Evolutionary conservation across 2,888 invertebrate genomes (phyloP).

Genomic region (Thumatha senex): DNA sequence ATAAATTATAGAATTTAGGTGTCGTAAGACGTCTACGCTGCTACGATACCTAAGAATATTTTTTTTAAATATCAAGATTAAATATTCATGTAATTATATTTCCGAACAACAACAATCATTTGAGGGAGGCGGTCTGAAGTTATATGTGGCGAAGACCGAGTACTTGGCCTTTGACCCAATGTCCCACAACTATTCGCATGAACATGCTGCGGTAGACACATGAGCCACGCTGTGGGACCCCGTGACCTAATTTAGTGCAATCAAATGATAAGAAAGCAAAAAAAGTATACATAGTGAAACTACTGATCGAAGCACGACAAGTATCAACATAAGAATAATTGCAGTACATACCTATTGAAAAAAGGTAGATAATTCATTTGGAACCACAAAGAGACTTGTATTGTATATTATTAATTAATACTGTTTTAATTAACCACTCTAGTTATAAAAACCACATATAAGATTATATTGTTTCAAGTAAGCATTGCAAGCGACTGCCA

Average conservation of each 20-base stretch:
- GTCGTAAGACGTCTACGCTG: no score
- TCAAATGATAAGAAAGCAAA: constrained; percentile 19
- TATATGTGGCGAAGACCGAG: no score
- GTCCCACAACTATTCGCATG: no score
- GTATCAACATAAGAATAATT: not conserved
- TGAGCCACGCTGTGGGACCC: no score
- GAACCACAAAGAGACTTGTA: constrained; percentile 10
- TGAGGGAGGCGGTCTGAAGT: no score
- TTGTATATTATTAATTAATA: constrained; percentile 5
- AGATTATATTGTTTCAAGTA: constrained; percentile 39
- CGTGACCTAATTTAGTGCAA: constrained; percentile 10
- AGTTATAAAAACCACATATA: constrained; percentile 19
- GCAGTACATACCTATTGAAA: constrained; percentile 43
- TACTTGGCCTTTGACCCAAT: no score
- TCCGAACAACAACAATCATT: not conserved
- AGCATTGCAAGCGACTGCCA: constrained; percentile 47
- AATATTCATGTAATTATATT: constrained; percentile 2
- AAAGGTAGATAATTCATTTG: constrained; percentile 49
- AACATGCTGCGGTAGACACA: no score
- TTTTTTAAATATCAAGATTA: no score
- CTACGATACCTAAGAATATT: no score
- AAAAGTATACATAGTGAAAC: not conserved
- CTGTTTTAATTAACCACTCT: constrained; percentile 10
- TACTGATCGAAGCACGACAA: not conserved
- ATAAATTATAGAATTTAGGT: constrained; percentile 1